Conservation (phyloP, 2,797 vertebrate genomes). For the Eremophila alpestris region DNA sequence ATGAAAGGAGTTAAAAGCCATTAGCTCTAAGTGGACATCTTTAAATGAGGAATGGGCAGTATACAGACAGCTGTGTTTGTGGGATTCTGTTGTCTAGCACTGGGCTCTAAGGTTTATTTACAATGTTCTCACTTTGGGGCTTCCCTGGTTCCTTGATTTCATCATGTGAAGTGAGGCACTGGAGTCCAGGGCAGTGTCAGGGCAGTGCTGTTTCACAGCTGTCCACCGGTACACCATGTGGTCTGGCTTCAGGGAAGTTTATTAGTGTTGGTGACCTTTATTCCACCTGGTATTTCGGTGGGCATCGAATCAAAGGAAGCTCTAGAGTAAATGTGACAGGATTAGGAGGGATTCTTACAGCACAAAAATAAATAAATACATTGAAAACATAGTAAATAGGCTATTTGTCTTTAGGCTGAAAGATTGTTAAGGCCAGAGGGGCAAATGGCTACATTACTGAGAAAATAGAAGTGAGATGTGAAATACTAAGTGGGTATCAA, state of each 20-base stretch:
- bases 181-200: neutral
- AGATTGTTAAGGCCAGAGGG: neutral
- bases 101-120: neutral
- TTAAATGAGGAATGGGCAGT: neutral
- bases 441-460: neutral
- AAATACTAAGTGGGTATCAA: neutral
- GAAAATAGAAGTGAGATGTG: slow-evolving; percentile 15
- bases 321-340: slow-evolving; percentile 50
- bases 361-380: slow-evolving; percentile 64
- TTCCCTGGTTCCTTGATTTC: slow-evolving; percentile 14
- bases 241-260: slow-evolving; percentile 44
- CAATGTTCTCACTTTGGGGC: neutral
- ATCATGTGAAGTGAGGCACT: neutral
- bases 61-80: neutral
- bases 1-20: neutral
- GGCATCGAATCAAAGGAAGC: slow-evolving; percentile 50
- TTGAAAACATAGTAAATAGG: slow-evolving; percentile 55
- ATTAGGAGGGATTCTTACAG: slow-evolving; percentile 41
- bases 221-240: neutral
- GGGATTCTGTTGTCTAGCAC: neutral
- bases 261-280: slow-evolving; percentile 57
- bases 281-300: slow-evolving; percentile 62
- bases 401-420: slow-evolving; percentile 14
- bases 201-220: neutral
- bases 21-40: neutral